Evolutionary conservation across 2,888 invertebrate genomes (phyloP), one percentile per base, ranked within the genome.

Genomic region (Campoplex nolae): DNA sequence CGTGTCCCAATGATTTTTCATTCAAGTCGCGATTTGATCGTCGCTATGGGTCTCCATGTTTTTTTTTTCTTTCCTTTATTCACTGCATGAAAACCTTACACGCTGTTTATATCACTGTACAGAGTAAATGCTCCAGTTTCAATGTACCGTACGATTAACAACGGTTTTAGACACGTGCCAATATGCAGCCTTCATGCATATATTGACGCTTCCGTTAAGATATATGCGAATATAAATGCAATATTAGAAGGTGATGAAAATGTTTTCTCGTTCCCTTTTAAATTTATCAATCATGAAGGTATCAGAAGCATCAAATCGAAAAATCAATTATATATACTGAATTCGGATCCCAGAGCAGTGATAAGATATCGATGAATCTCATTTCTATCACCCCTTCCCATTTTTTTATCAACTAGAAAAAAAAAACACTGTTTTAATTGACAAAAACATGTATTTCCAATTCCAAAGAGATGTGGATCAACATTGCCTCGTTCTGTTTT

Each of bases 161-260:
- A 76, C 62, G 76, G 71, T 62, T 81, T 71, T 80, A 81, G 76
- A 71, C 84, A 81, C 80, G 71, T 80, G 67, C 65, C 71, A 51
- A 81, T 85, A 45, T n/a, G n/a, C 80, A 54, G 65, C 71, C 35
- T 38, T 56, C 58, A 81, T 73, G 32, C 67, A 77, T 73, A 77
- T 73, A 84, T 84, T 87, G 84, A 81, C 86, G 77, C 84, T 80
- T 87, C 86, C 84, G 79, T 74, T 71, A 58, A 58, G 70, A 76
- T 77, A 23, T 23, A 23, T 23, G 62, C 32, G 16, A 48, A 76
- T 62, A 71, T 18, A 38, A 67, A 70, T 51, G 32, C 42, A 4
- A 58, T 58, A 58, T 32, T 56, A 56, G 32, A 56, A 75, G n/a
- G 45, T 42, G 62, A 76, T n/a, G 54, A 65, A 6, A 45, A 65